phyloP scores from a whole-genome alignment of 2,797 vertebrate genomes.

The Artibeus jamaicensis region DNA sequence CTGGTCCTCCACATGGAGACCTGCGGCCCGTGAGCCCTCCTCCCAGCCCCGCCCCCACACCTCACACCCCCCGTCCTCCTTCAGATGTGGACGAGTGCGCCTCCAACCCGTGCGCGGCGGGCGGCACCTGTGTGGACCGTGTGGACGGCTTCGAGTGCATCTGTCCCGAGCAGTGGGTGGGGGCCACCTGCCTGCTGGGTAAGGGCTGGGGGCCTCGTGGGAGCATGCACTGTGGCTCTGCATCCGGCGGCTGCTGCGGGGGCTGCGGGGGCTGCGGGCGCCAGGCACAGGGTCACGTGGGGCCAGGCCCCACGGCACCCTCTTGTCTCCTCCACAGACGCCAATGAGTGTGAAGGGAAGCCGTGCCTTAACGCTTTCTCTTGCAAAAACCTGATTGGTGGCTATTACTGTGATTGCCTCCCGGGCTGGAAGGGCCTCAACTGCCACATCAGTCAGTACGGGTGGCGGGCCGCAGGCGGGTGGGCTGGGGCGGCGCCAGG shows the following conservation, averaged over 20 bases:
- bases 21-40: fast-evolving
- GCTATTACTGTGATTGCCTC: constrained; percentile 98
- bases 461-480: constrained; percentile 45
- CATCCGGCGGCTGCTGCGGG: neutral
- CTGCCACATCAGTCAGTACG: constrained; percentile 98
- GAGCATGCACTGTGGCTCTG: neutral
- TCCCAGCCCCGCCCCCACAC: fast-evolving
- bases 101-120: constrained; percentile 91
- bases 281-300: neutral
- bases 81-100: constrained; percentile 94
- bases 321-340: constrained; percentile 91
- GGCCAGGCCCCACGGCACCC: constrained; percentile 63
- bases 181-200: constrained; percentile 96
- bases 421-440: constrained; percentile 96
- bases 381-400: constrained; percentile 99
- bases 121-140: constrained; percentile 93
- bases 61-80: neutral
- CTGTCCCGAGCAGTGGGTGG: constrained; percentile 93
- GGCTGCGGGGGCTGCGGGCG: neutral
- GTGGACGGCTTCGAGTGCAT: constrained; percentile 93
- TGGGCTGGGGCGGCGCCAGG: fast-evolving
- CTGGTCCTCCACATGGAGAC: neutral
- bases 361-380: constrained; percentile 96
- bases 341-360: constrained; percentile 94
- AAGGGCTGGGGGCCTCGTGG: neutral